These are phyloP conservation scores for Antennarius maculatus DNA, from an alignment of 2,797 vertebrate genomes.

Conservation along the genomic window DNA sequence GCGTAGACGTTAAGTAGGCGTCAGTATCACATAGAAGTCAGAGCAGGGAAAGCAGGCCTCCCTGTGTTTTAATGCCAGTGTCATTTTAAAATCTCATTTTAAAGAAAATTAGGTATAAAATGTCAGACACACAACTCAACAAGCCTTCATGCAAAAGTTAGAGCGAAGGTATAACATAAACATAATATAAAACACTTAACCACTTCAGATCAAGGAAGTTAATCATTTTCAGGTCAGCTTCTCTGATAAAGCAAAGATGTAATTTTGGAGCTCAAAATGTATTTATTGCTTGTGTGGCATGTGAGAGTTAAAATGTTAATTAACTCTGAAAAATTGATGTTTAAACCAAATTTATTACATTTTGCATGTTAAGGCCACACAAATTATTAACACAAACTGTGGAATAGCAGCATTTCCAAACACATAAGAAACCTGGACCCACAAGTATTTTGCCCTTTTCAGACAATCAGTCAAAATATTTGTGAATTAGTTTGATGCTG, in stretches of 20 bases:
- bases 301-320: too few relatives aligned
- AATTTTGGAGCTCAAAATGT: constrained; percentile 18
- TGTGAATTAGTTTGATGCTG: not conserved
- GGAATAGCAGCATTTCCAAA: not conserved
- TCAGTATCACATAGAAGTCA: too few relatives aligned
- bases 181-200: constrained; percentile 12
- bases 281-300: constrained; percentile 21
- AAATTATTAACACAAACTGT: not conserved
- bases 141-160: constrained; percentile 2
- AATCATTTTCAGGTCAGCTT: constrained; percentile 3
- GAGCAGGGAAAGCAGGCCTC: too few relatives aligned
- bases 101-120: too few relatives aligned
- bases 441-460: not conserved
- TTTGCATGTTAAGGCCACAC: not conserved
- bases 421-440: not conserved
- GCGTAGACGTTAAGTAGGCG: too few relatives aligned
- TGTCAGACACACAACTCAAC: too few relatives aligned
- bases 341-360: constrained; percentile 4
- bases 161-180: not conserved
- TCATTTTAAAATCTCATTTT: too few relatives aligned
- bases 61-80: too few relatives aligned
- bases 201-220: constrained; percentile 7
- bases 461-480: not conserved
- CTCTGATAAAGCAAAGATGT: not conserved
- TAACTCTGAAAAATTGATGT: constrained; percentile 19